Evolutionary conservation across 2,888 invertebrate genomes (phyloP).

Genomic region (Campoletis raptor): DNA sequence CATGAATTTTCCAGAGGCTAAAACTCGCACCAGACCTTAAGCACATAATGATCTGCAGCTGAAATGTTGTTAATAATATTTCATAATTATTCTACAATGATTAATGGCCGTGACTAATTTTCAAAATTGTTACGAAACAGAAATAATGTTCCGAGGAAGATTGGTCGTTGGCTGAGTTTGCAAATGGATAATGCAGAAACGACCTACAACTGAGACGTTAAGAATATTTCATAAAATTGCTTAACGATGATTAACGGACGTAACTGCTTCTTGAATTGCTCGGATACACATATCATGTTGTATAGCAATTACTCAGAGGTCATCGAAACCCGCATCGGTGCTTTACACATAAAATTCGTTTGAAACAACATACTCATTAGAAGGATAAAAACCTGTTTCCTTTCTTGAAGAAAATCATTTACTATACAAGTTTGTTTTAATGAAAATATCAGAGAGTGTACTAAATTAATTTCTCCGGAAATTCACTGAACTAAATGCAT

Average conservation of each 20-base stretch:
- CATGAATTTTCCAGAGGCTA: neutral
- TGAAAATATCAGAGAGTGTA: neutral
- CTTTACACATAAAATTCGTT: neutral
- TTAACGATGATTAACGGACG: conserved; percentile 2
- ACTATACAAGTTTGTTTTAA: neutral
- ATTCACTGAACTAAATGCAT: neutral
- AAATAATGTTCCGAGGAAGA: neutral
- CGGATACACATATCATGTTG: conserved; percentile 2
- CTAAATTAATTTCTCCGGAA: neutral
- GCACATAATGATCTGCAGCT: neutral
- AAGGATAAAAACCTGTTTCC: neutral
- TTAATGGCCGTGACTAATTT: conserved; percentile 2
- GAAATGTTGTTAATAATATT: conserved; percentile 2
- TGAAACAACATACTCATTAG: neutral
- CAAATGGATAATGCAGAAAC: neutral
- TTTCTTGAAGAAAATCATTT: neutral
- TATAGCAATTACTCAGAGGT: neutral
- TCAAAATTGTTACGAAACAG: neutral
- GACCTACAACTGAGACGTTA: conserved; percentile 11
- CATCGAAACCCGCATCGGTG: neutral
- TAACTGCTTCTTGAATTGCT: neutral
- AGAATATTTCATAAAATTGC: conserved; percentile 2
- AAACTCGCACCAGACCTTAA: neutral
- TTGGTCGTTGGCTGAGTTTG: neutral
- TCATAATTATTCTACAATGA: neutral